Conservation (phyloP, 2,888 invertebrate genomes). For the Spatulosminthurus flaviceps region DNA sequence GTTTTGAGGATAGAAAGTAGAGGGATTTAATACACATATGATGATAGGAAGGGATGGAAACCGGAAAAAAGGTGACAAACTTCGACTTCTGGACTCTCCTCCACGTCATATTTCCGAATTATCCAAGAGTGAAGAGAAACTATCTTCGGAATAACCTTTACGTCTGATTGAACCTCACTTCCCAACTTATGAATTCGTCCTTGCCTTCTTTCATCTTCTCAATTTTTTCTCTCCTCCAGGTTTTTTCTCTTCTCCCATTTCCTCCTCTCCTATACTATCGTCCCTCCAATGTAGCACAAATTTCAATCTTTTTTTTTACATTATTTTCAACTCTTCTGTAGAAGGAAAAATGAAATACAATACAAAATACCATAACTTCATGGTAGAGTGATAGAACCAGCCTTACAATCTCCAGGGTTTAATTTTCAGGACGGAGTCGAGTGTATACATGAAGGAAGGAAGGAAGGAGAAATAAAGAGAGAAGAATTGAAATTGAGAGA, state of each 20-base stretch:
- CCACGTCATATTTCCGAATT: constrained; percentile 8
- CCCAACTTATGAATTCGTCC: not conserved
- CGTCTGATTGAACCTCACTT: constrained; percentile 8
- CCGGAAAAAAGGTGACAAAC: not conserved
- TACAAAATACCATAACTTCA: too few relatives aligned
- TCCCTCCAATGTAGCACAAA: not conserved
- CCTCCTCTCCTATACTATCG: not conserved
- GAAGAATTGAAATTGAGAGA: too few relatives aligned
- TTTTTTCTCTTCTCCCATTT: not conserved
- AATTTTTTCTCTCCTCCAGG: not conserved
- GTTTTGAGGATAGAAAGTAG: not conserved
- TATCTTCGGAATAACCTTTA: constrained; percentile 2
- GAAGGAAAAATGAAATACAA: too few relatives aligned
- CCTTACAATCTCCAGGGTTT: too few relatives aligned
- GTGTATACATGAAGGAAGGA: too few relatives aligned
- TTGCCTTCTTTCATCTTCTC: not conserved
- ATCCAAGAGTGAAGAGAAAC: constrained; percentile 1
- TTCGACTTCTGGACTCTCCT: not conserved
- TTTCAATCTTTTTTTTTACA: not conserved
- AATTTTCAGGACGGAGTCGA: too few relatives aligned
- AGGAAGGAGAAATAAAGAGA: too few relatives aligned
- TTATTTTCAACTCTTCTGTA: too few relatives aligned
- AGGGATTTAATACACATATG: too few relatives aligned
- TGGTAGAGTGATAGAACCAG: too few relatives aligned
- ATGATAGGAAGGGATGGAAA: not conserved